Base-by-base conservation (phyloP, 2,113 vertebrate species). In the Tauraco erythrolophus region DNA sequence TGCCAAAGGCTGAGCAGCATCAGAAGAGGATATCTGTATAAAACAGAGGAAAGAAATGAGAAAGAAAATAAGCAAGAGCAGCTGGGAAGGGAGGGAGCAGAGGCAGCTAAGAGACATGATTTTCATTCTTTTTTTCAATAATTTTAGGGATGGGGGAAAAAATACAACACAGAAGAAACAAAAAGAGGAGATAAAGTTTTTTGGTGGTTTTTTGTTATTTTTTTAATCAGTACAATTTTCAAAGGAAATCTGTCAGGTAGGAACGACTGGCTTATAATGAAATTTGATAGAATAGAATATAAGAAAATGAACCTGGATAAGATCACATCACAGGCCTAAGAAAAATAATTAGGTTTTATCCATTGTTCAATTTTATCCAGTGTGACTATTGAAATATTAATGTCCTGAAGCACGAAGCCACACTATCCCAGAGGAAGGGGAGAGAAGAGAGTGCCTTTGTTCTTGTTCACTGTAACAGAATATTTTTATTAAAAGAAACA, bases 21-120 rank as follows among this genome's bases (percentile, higher is more conserved):
- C 99, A 98, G 98, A 98, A 57, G 99, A 98, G 97, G 99, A 94
- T 93, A 98, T 99, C 98, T 99, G 98, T 97, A 95, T 93, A 97
- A 97, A 96, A 89, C 66, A 98, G 96, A 94, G 78, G 84, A 97
- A 97, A 97, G 97, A 85, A 95, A 92, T 50, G 61, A 94, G 82
- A 96, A 86, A 85, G 97, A 96, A 95, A 97, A 96, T 80, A 97
- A 97, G 97, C 89, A 81, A 94, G 95, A 95, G 75, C 25, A 96
- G 89, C 43, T 87, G 53, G 61, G 51, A 94, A 89, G 53, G 19
- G 57, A 93, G 57, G 74, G 50, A 95, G 62, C 53, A 93, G 77
- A 88, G 46, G 69, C 51, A 21, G 62, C 89, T 61, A 53, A 92
- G 69, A 90, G 65, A 80, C 46, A 27, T 35, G 35, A 85, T 27